A percentile compares a stretch with the other conserved stretches of the same genome.
These are phyloP conservation scores for Himalopsyche japonica DNA, from an alignment of 2,888 invertebrate genomes.

Conservation along the genomic window DNA sequence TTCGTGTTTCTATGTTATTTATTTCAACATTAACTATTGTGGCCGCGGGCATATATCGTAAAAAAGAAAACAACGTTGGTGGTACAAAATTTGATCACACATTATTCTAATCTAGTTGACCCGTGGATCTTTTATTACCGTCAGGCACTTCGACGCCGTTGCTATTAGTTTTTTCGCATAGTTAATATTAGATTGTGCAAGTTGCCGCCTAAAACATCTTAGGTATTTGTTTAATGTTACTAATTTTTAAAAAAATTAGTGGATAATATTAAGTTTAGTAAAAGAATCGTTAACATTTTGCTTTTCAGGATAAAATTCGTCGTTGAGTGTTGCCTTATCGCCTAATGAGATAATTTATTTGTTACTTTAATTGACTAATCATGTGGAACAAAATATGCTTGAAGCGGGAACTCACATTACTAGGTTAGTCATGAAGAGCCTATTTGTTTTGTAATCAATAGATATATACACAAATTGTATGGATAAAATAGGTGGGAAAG, in stretches of 20 bases:
- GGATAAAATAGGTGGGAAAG: conserved; percentile 34
- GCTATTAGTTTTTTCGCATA: background rate
- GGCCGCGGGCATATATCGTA: background rate
- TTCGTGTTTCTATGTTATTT: background rate
- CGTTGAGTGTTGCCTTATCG: conserved; percentile 32
- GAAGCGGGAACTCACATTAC: conserved; percentile 22
- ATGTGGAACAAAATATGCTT: conserved; percentile 15
- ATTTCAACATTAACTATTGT: background rate
- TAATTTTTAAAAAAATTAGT: background rate
- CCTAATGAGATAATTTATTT: conserved; percentile 18
- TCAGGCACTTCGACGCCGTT: background rate
- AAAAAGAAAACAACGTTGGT: background rate
- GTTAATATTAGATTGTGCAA: background rate
- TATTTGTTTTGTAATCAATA: conserved; percentile 22
- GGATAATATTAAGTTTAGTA: background rate
- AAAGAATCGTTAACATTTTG: background rate
- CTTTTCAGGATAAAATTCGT: background rate
- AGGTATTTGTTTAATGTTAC: background rate
- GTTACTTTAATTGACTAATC: conserved; percentile 19
- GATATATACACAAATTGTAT: conserved; percentile 22
- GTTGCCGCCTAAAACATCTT: background rate
- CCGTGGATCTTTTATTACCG: background rate
- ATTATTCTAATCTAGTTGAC: background rate
- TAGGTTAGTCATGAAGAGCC: conserved; percentile 27
- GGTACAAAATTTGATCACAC: background rate